Conservation (phyloP, 2,888 invertebrate genomes). For the Ecliptopera silaceata region DNA sequence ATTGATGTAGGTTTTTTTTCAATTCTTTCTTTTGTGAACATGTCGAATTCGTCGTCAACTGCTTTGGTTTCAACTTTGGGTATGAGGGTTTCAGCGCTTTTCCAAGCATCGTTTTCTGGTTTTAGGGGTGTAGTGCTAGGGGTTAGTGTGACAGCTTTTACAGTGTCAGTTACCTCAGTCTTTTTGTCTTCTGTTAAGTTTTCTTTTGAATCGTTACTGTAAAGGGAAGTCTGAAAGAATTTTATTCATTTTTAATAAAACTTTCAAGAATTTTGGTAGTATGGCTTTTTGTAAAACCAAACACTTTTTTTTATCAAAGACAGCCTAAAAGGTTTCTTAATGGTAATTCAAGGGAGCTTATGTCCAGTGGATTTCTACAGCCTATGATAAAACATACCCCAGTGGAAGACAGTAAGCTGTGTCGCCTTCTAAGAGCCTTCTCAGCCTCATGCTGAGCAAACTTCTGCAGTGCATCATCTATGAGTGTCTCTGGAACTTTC, state of each 20-base stretch:
- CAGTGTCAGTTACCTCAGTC: slow-evolving; percentile 44
- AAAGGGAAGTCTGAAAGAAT: slow-evolving; percentile 61
- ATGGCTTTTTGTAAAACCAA: no score
- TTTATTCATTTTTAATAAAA: no score
- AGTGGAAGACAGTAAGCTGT: slow-evolving; percentile 72
- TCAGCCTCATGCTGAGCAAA: slow-evolving; percentile 91
- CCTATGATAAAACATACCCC: slow-evolving; percentile 51
- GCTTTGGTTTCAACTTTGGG: slow-evolving; percentile 44
- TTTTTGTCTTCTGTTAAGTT: slow-evolving; percentile 54
- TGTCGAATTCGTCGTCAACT: slow-evolving; percentile 76
- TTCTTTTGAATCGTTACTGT: slow-evolving; percentile 64
- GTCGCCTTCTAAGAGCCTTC: slow-evolving; percentile 75
- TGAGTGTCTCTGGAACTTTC: slow-evolving; percentile 93
- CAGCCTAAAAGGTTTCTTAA: no score
- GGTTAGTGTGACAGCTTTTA: slow-evolving; percentile 42
- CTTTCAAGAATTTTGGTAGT: no score
- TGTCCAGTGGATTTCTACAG: no score
- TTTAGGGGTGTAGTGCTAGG: slow-evolving; percentile 58
- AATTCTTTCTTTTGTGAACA: slow-evolving; percentile 73
- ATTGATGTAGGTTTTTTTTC: slow-evolving; percentile 46
- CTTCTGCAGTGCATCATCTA: slow-evolving; percentile 94
- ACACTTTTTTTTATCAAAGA: no score
- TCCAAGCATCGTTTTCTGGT: slow-evolving; percentile 63
- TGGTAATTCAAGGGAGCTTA: no score
- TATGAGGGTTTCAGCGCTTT: slow-evolving; percentile 56